These are phyloP conservation scores for Aviceda subcristata DNA, from an alignment of 2,113 vertebrate genomes.

Conservation along the genomic window DNA sequence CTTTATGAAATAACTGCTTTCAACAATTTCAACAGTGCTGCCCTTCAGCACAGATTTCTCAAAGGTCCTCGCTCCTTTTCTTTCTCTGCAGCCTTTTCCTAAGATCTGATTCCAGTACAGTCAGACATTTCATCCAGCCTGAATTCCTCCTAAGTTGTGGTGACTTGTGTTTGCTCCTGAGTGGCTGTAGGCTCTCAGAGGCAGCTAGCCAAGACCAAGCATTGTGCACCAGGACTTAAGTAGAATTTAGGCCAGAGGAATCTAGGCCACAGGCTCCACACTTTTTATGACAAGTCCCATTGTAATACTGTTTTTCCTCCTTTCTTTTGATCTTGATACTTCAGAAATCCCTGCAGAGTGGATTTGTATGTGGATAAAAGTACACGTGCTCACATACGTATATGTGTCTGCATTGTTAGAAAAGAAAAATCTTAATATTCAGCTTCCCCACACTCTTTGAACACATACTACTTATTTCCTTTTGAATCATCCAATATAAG, in stretches of 20 bases:
- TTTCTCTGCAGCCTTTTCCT: not conserved
- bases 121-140: not conserved
- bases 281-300: conserved; percentile 2
- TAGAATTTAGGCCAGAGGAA: conserved; percentile 52
- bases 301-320: not conserved
- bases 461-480: not conserved
- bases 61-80: not conserved
- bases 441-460: not conserved
- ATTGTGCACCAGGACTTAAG: not conserved
- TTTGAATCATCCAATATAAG: not conserved
- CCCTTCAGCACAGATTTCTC: conserved; percentile 6
- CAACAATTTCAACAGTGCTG: not conserved
- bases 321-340: not conserved
- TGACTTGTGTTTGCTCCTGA: not conserved
- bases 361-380: not conserved
- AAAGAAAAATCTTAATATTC: not conserved
- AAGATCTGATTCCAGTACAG: not conserved
- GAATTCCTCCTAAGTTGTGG: not conserved
- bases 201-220: conserved; percentile 14
- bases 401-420: not conserved
- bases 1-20: not conserved
- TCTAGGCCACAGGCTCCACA: conserved; percentile 18
- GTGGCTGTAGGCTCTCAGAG: not conserved
- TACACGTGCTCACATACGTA: accelerated
- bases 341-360: not conserved